Conservation (phyloP, 2,888 invertebrate genomes). For the Drosophila atroscutellata region DNA sequence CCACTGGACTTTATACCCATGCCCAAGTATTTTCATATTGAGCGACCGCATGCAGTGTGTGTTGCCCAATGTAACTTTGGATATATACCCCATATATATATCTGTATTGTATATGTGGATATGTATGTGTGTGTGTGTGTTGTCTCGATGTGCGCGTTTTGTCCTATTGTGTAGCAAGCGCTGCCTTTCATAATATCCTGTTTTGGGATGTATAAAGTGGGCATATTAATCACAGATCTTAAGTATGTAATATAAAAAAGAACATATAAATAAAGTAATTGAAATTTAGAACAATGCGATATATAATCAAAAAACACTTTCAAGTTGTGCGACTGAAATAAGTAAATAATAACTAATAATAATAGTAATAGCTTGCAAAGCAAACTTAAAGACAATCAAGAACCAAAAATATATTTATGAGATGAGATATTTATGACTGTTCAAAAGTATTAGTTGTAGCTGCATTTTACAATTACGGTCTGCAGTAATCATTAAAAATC, state of each 20-base stretch:
- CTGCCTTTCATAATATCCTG: constrained; percentile 31
- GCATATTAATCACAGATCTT: neutral
- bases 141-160: constrained; percentile 12
- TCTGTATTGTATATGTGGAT: constrained; percentile 12
- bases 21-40: constrained; percentile 65
- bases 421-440: neutral
- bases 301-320: neutral
- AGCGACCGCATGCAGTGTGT: constrained; percentile 70
- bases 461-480: neutral
- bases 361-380: no score
- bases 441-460: neutral
- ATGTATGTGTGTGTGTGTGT: constrained; percentile 11
- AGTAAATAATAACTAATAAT: no score
- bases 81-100: constrained; percentile 7
- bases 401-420: neutral
- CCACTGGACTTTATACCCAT: constrained; percentile 39
- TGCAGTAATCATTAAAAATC: neutral
- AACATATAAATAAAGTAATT: neutral
- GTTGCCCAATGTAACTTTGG: constrained; percentile 37
- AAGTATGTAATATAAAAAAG: neutral
- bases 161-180: constrained; percentile 43
- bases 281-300: neutral
- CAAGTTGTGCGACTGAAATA: neutral
- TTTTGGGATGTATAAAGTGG: neutral
- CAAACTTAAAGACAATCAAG: neutral